Percentiles rank a stretch among this genome's conserved stretches.
Conservation (phyloP, 2,113 vertebrate genomes). For the Jacana jacana region DNA sequence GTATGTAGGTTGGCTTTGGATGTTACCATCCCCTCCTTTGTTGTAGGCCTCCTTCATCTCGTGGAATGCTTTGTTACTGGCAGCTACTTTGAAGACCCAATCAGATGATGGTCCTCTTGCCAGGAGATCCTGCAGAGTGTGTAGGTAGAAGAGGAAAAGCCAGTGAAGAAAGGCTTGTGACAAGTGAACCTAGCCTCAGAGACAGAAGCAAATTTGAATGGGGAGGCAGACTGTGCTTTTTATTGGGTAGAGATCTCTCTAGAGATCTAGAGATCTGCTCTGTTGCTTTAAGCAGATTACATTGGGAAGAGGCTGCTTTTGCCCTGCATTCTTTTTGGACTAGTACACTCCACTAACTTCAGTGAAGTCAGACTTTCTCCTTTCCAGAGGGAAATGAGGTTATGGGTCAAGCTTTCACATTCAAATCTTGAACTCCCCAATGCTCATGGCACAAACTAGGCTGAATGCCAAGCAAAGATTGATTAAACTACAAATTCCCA, state of each 20-base stretch:
- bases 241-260: background rate
- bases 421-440: background rate
- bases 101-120: background rate
- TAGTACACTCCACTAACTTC: background rate
- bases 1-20: background rate
- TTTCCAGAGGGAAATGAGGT: background rate
- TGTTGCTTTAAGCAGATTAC: background rate
- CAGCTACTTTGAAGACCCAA: background rate
- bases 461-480: background rate
- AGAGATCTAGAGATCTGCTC: too few relatives aligned
- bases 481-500: background rate
- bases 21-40: background rate
- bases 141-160: background rate
- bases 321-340: background rate
- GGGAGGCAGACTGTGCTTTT: background rate
- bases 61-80: background rate
- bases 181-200: background rate
- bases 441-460: background rate
- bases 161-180: background rate
- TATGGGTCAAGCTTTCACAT: background rate
- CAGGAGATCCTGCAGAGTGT: background rate
- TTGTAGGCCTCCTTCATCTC: background rate
- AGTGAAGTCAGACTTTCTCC: background rate
- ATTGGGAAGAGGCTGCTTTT: background rate
- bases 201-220: background rate